A percentile compares a stretch with the other conserved stretches of the same genome.
These are phyloP conservation scores for Nomada hirtipes DNA, from an alignment of 2,888 invertebrate genomes.

Conservation along the genomic window DNA sequence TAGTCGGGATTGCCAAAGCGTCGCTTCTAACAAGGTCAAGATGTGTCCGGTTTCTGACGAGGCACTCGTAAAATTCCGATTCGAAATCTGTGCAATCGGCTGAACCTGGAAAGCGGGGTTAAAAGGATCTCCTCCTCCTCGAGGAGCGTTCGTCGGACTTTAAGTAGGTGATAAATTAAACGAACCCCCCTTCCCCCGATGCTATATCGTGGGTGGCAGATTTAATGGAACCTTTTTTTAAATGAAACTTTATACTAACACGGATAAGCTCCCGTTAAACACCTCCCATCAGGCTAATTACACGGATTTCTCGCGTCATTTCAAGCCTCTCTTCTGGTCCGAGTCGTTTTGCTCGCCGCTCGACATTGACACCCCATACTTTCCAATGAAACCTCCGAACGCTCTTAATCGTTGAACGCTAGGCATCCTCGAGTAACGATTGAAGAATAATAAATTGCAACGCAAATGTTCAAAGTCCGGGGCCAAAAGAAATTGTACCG, in stretches of 20 bases:
- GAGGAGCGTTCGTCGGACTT: constrained; percentile 64
- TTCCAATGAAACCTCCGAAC: neutral
- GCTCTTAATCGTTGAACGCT: too few relatives aligned
- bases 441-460: neutral
- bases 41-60: constrained; percentile 47
- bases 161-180: constrained; percentile 82
- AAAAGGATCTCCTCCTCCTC: constrained; percentile 43
- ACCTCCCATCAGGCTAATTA: constrained; percentile 73
- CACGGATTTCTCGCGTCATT: constrained; percentile 58
- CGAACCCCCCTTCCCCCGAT: constrained; percentile 65
- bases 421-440: neutral
- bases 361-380: neutral
- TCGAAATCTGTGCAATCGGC: constrained; percentile 53
- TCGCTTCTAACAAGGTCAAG: constrained; percentile 48
- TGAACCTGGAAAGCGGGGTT: constrained; percentile 59
- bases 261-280: constrained; percentile 77
- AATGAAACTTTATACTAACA: constrained; percentile 73
- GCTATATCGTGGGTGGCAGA: constrained; percentile 70
- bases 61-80: constrained; percentile 44
- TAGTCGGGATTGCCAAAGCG: neutral
- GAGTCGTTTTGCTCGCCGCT: constrained; percentile 6
- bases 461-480: too few relatives aligned
- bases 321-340: constrained; percentile 34
- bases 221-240: constrained; percentile 75
- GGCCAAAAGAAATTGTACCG: too few relatives aligned